Evolutionary conservation across 2,113 vertebrate genomes (phyloP), one percentile per base, ranked within the genome.

Genomic region (Mungos mungo): DNA sequence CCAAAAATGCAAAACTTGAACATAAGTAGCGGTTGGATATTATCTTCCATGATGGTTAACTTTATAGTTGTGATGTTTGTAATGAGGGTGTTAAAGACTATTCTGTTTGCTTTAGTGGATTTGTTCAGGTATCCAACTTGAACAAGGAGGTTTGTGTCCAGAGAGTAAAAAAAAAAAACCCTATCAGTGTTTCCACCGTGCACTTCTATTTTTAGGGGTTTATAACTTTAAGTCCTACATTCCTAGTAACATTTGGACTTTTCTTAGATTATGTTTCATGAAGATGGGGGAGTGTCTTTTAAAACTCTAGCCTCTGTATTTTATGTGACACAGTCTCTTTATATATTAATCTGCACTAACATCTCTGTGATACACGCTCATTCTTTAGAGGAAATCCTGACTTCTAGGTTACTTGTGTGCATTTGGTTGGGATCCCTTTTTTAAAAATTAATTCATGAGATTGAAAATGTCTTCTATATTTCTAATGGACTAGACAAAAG

Each of bases 131-230:
- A 65, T 94, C 95, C 90, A 2, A 88, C 97, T 98, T 98, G 97
- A 93, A 94, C 98, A 97, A 79, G 97, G 81, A 89, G 89, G 94
- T 92, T 97, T 97, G 93, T 97, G 92, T 97, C 85, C 33, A 93
- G 98, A 80, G 71, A 98, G 96, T 98, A 41, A 97, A 88, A 98
- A 98, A 95, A 97, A 41, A 41, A 41, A 41, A 41, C 3, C 97
- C 84, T 95, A 83, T 97, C 93, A 77, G 97, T 98, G 96, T 98
- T 98, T 98, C 96, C 93, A 98, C 96, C 97, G 60, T 97, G 98
- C 97, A 97, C 97, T 96, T 98, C 71, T 93, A 27, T 88, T 94
- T 92, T 94, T 95, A 98, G 66, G 35, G 93, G 29, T 96, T 98
- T 95, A 45, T 93, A 72, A 92, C 93, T 97, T 94, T 90, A 95